Conservation (phyloP, 2,113 vertebrate species). For the Notechis scutatus region DNA sequence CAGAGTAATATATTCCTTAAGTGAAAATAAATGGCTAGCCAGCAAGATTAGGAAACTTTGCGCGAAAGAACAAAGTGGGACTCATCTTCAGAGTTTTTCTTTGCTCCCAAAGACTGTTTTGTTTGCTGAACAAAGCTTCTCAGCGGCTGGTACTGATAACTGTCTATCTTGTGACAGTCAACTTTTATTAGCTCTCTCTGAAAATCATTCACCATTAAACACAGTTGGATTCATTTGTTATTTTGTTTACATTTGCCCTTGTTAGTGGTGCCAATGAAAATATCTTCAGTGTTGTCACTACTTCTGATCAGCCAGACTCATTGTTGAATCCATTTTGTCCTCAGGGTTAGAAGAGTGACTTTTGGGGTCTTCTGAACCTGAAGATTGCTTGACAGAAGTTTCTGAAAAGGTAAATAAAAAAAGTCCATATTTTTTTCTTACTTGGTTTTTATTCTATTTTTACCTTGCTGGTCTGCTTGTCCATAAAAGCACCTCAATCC, state of each 20-base stretch:
- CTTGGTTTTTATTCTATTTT: constrained; percentile 5
- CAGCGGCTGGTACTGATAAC: constrained; percentile 55
- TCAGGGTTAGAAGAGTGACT: constrained; percentile 88
- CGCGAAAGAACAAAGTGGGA: constrained; percentile 25
- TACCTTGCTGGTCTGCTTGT: neutral
- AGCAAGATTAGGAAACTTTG: constrained; percentile 61
- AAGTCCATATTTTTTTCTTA: constrained; percentile 10
- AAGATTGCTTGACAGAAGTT: constrained; percentile 88
- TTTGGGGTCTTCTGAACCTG: constrained; percentile 80
- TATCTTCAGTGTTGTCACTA: constrained; percentile 47
- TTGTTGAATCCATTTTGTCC: constrained; percentile 74
- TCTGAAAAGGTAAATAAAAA: constrained; percentile 86
- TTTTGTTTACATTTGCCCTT: constrained; percentile 61
- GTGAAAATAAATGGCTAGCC: constrained; percentile 64
- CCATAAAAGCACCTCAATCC: neutral
- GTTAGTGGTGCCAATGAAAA: constrained; percentile 58
- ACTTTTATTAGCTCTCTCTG: constrained; percentile 66
- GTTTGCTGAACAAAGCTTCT: constrained; percentile 55
- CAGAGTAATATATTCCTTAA: constrained; percentile 65
- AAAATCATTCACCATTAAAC: constrained; percentile 59
- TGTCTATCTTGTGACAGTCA: constrained; percentile 56
- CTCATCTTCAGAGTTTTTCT: constrained; percentile 12
- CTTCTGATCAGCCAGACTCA: constrained; percentile 67
- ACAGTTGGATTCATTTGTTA: constrained; percentile 56
- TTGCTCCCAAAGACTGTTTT: constrained; percentile 40